Evolutionary conservation across 1,140 invertebrate genomes (phyloP).

Genomic region (Papilio polyxenes): DNA sequence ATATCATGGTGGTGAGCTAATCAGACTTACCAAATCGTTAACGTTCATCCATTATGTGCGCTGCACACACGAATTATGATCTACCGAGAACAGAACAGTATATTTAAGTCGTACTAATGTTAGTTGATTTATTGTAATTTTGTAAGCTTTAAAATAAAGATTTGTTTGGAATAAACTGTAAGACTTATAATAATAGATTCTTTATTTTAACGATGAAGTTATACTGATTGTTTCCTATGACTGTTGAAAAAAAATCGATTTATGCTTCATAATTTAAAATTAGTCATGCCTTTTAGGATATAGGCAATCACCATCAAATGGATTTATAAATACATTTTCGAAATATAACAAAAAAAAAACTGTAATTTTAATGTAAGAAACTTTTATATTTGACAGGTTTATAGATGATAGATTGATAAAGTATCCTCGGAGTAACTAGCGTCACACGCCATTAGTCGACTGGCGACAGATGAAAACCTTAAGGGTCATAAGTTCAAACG

Average conservation of each 20-base stretch:
- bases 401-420: constrained; percentile 47
- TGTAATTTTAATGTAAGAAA: background rate
- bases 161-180: too few species aligned
- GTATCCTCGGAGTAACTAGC: constrained; percentile 44
- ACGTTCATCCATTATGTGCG: constrained; percentile 29
- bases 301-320: too few species aligned
- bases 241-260: too few species aligned
- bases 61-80: constrained; percentile 33
- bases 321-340: too few species aligned
- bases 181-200: too few species aligned
- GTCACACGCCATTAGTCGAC: constrained; percentile 57
- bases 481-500: constrained; percentile 58
- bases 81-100: background rate
- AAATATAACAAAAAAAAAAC: background rate
- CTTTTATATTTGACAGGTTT: constrained; percentile 49
- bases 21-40: constrained; percentile 37
- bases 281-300: too few species aligned
- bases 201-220: background rate
- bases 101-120: constrained; percentile 3
- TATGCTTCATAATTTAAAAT: too few species aligned
- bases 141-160: background rate
- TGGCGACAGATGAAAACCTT: constrained; percentile 61
- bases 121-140: background rate
- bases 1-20: constrained; percentile 33
- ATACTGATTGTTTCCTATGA: too few species aligned